Base-by-base conservation (phyloP, 2,113 vertebrate species). In the Alligator sinensis region DNA sequence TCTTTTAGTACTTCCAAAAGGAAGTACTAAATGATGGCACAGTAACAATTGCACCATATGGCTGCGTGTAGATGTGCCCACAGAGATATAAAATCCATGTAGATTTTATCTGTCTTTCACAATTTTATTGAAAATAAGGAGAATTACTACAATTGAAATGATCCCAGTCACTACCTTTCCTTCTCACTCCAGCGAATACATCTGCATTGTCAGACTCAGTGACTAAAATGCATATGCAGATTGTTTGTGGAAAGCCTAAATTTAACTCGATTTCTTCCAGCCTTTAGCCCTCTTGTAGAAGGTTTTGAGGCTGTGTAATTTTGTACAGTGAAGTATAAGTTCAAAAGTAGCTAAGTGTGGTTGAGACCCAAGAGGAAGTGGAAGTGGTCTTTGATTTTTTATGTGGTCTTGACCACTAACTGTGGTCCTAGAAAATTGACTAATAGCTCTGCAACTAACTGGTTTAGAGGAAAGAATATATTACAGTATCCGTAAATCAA, bases 341-440 rank as follows among this genome's bases (percentile, higher is more conserved):
- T 96, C 89, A 87, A 87, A 93, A 57, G 8, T 7, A 13, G 86
- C 84, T 87, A 78, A 21, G n/a, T 54, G 75, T 9, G 2, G 28
- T 57, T 75, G 15, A 86, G 47, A 3, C 61, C 74, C 27, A 19
- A 75, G 90, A 92, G 82, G 61, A 93, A 70, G 82, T 61, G 85
- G 75, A 93, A 70, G 82, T 61, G 87, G 75, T 75, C 77, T 94
- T 88, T 91, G 54, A 47, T 92, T n/a, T 90, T 94, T 92, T 63
- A 70, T 90, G 88, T 94, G 93, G 75, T 70, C 75, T 91, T 86
- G 61, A 84, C 88, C 58, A 77, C 82, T 68, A 83, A 90, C 77
- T 95, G 63, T 84, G 70, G 75, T 92, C 86, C 68, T 90, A 64
- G 90, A 90, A 95, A 89, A 89, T n/a, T 68, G 30, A 92, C 90